phyloP scores from a whole-genome alignment of 2,888 invertebrate species.

The Panopea generosa region DNA sequence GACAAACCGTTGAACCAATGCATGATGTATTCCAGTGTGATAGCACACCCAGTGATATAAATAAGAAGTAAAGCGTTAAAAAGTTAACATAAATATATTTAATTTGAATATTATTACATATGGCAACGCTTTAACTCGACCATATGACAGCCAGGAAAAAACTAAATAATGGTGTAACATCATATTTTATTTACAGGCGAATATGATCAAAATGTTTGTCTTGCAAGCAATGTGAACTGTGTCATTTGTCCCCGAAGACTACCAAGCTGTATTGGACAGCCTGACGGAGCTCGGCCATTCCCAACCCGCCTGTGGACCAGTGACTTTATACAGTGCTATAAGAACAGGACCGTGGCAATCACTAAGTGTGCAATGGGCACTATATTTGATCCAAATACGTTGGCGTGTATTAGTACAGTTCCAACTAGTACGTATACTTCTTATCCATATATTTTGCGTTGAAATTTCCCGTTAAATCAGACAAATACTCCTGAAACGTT shows the following conservation, averaged over 20 bases:
- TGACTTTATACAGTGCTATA: conserved; percentile 57
- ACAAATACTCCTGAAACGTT: too few species aligned
- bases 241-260: conserved; percentile 45
- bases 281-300: conserved; percentile 55
- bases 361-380: conserved; percentile 42
- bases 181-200: conserved; percentile 64
- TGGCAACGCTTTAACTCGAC: too few species aligned
- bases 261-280: conserved; percentile 59
- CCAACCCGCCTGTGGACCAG: conserved; percentile 56
- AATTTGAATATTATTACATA: too few species aligned
- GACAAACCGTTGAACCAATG: too few species aligned
- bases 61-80: too few species aligned
- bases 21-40: too few species aligned
- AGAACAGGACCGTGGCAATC: conserved; percentile 54
- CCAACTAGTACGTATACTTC: conserved; percentile 40
- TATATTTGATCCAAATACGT: conserved; percentile 47
- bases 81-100: too few species aligned
- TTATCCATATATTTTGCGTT: too few species aligned
- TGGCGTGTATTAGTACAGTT: conserved; percentile 39
- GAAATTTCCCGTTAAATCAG: background rate
- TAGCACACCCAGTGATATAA: too few species aligned
- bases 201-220: conserved; percentile 59
- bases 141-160: too few species aligned
- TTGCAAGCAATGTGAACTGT: conserved; percentile 31
- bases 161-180: too few species aligned